Conservation (phyloP, 64 coral and sea anemone genomes). For the Platygyra sinensis region DNA sequence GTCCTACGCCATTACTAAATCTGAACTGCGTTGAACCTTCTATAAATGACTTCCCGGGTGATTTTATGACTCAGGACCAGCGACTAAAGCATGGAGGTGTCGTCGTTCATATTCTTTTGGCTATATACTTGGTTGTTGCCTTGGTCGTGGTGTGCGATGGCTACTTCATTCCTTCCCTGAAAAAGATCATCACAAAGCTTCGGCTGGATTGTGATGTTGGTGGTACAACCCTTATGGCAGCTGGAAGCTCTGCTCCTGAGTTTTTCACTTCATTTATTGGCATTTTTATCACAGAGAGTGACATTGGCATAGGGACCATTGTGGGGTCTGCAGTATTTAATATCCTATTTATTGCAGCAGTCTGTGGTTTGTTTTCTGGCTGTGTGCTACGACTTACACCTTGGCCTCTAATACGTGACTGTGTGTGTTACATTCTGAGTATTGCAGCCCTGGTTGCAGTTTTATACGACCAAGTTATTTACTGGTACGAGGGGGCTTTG, state of each 20-base stretch:
- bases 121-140: constrained; percentile 75
- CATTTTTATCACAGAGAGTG: constrained; percentile 90
- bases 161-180: constrained; percentile 82
- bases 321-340: constrained; percentile 93
- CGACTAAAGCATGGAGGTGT: constrained; percentile 70
- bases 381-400: constrained; percentile 59
- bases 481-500: constrained; percentile 80
- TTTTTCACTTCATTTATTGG: constrained; percentile 95
- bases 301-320: constrained; percentile 85
- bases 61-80: constrained; percentile 82
- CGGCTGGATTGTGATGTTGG: constrained; percentile 71
- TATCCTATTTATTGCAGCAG: constrained; percentile 85
- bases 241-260: constrained; percentile 86
- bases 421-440: constrained; percentile 72
- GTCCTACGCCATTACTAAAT: neutral
- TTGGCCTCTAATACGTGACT: constrained; percentile 86
- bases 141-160: constrained; percentile 75
- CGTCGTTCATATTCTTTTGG: constrained; percentile 55
- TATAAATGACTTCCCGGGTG: constrained; percentile 75
- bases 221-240: constrained; percentile 91
- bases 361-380: constrained; percentile 88
- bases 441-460: constrained; percentile 65
- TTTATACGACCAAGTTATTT: constrained; percentile 63
- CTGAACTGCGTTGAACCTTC: constrained; percentile 77
- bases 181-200: constrained; percentile 65